Evolutionary conservation across 1,140 invertebrate genomes (phyloP).

Genomic region (Lordiphosa stackelbergi): DNA sequence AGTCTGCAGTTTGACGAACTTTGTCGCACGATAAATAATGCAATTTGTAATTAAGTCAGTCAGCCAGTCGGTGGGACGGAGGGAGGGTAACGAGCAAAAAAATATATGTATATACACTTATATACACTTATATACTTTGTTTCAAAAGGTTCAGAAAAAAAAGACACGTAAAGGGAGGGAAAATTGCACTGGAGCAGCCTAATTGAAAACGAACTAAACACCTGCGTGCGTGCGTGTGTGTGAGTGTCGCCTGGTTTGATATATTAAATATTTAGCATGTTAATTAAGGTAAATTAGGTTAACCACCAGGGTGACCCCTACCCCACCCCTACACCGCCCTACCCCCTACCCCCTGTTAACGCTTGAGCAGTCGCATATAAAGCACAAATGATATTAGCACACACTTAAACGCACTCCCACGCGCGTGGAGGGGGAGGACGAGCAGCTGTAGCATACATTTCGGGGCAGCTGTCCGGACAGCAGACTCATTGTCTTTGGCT

Average conservation of each 20-base stretch:
- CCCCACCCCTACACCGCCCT: no score
- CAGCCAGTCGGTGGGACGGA: conserved; percentile 32
- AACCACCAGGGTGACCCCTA: conserved; percentile 34
- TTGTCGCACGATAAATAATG: conserved; percentile 71
- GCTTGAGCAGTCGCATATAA: conserved; percentile 1
- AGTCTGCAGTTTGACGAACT: conserved; percentile 67
- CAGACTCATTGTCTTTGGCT: conserved; percentile 26
- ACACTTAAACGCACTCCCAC: conserved; percentile 18
- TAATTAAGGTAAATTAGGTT: conserved; percentile 74
- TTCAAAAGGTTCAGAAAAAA: conserved; percentile 3
- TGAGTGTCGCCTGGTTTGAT: conserved; percentile 46
- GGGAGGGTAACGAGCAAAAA: conserved; percentile 1
- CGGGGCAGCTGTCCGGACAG: conserved; percentile 31
- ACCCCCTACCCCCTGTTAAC: neutral
- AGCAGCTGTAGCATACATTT: conserved; percentile 40
- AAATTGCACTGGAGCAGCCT: conserved; percentile 37
- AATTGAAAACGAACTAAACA: conserved; percentile 57
- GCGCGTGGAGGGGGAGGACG: neutral
- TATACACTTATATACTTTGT: neutral
- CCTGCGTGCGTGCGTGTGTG: conserved; percentile 12
- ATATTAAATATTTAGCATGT: conserved; percentile 69
- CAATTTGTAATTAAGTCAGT: conserved; percentile 75
- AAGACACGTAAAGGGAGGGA: conserved; percentile 14
- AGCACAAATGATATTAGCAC: conserved; percentile 17
- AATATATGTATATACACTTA: neutral